Evolutionary conservation across 2,797 vertebrate genomes (phyloP).

Genomic region (Chelonia mydas): DNA sequence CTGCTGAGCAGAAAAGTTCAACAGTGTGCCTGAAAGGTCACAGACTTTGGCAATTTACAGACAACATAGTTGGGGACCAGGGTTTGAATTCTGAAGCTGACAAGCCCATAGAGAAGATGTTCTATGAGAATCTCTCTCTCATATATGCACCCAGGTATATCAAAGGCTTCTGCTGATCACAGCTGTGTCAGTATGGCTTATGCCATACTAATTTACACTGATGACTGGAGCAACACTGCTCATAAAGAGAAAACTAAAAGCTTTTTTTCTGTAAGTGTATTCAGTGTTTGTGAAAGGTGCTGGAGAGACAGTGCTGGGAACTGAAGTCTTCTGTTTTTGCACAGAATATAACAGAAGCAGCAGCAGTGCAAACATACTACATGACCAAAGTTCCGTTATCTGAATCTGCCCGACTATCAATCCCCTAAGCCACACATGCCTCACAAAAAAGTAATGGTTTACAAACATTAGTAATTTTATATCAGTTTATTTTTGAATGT

Average conservation of each 20-base stretch:
- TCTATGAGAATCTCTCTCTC: neutral
- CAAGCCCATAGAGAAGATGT: neutral
- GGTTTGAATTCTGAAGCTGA: constrained; percentile 44
- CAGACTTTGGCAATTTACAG: neutral
- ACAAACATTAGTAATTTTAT: neutral
- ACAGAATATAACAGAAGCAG: neutral
- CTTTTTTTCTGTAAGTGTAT: neutral
- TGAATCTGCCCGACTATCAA: neutral
- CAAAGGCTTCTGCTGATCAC: neutral
- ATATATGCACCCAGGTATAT: neutral
- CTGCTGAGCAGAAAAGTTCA: neutral
- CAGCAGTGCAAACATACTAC: neutral
- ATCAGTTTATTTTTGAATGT: neutral
- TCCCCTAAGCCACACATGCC: neutral
- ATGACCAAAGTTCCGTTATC: neutral
- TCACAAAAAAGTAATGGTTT: neutral
- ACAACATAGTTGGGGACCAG: neutral
- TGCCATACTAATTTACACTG: neutral
- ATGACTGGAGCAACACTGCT: neutral
- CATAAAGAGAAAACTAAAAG: neutral
- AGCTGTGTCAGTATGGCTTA: neutral
- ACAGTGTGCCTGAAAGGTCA: neutral
- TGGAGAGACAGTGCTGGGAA: neutral
- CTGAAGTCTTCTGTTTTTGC: neutral
- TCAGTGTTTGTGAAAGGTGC: neutral